A percentile compares a stretch with the other conserved stretches of the same genome.
phyloP scores from a whole-genome alignment of 2,113 vertebrate genomes.

The Lates calcarifer region DNA sequence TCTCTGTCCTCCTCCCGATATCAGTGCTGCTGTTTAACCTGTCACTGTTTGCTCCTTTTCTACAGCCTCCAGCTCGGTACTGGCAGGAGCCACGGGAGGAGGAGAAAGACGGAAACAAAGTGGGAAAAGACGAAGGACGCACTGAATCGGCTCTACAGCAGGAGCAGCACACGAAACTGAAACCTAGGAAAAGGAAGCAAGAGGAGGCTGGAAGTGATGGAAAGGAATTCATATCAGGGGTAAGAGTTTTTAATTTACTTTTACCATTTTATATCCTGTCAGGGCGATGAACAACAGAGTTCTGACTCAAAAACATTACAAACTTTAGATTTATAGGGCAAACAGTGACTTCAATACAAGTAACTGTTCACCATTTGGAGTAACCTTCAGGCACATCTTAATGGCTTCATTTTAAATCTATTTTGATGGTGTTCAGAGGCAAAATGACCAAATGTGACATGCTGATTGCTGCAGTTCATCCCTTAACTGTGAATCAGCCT shows the following conservation, averaged over 20 bases:
- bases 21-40: neutral
- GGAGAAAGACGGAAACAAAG: conserved; percentile 34
- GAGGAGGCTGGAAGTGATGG: neutral
- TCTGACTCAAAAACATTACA: too few relatives aligned
- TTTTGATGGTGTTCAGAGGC: too few relatives aligned
- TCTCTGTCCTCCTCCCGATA: neutral
- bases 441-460: too few relatives aligned
- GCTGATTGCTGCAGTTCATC: too few relatives aligned
- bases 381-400: too few relatives aligned
- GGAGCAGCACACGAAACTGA: neutral
- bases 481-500: too few relatives aligned
- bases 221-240: conserved; percentile 68
- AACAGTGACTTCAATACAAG: too few relatives aligned
- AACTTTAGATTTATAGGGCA: too few relatives aligned
- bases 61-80: conserved; percentile 70
- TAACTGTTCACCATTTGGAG: neutral
- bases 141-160: neutral
- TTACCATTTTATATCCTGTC: neutral
- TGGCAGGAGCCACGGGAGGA: conserved; percentile 58
- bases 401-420: too few relatives aligned
- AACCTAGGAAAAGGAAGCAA: conserved; percentile 38
- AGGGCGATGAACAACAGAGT: too few relatives aligned
- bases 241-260: conserved; percentile 33
- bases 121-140: conserved; percentile 17
- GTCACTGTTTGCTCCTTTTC: neutral